These are phyloP conservation scores for Choristoneura fumiferana DNA, from an alignment of 1,140 invertebrate genomes.

Conservation along the genomic window DNA sequence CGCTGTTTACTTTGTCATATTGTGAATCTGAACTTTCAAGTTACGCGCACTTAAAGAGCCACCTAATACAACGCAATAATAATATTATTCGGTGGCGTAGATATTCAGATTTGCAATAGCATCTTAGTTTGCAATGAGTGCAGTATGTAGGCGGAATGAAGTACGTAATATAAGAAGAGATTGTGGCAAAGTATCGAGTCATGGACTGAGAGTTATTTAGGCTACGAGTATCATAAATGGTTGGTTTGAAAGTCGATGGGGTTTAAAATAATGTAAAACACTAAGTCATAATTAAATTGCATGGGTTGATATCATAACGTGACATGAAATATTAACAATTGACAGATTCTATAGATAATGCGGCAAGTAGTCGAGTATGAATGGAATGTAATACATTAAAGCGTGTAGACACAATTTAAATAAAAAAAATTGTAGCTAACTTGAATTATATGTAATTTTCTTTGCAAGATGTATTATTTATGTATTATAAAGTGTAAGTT, in stretches of 20 bases:
- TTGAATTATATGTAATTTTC: slow-evolving; percentile 75
- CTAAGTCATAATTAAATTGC: slow-evolving; percentile 44
- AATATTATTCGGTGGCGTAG: background rate
- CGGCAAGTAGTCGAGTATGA: slow-evolving; percentile 36
- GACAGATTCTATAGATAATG: slow-evolving; percentile 39
- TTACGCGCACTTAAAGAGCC: background rate
- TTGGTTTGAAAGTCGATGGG: slow-evolving; percentile 25
- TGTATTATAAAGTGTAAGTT: slow-evolving; percentile 75
- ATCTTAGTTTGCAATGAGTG: background rate
- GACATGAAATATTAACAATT: slow-evolving; percentile 41
- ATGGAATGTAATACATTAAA: slow-evolving; percentile 41
- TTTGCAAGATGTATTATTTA: slow-evolving; percentile 77
- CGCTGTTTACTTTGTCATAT: background rate
- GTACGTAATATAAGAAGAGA: slow-evolving; percentile 25
- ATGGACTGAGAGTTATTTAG: slow-evolving; percentile 53
- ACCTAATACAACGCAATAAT: slow-evolving; percentile 4
- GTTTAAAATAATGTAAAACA: slow-evolving; percentile 42
- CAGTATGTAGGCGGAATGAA: slow-evolving; percentile 7
- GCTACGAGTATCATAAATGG: slow-evolving; percentile 30
- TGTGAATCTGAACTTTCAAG: background rate
- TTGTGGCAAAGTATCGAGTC: slow-evolving; percentile 42
- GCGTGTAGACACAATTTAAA: slow-evolving; percentile 69
- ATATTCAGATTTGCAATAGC: slow-evolving; percentile 9
- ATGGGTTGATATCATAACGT: slow-evolving; percentile 17
- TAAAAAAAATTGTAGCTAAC: slow-evolving; percentile 70